Evolutionary conservation across 2,113 vertebrate genomes (phyloP), one percentile per base, ranked within the genome.

Genomic region (Bubo scandiacus): DNA sequence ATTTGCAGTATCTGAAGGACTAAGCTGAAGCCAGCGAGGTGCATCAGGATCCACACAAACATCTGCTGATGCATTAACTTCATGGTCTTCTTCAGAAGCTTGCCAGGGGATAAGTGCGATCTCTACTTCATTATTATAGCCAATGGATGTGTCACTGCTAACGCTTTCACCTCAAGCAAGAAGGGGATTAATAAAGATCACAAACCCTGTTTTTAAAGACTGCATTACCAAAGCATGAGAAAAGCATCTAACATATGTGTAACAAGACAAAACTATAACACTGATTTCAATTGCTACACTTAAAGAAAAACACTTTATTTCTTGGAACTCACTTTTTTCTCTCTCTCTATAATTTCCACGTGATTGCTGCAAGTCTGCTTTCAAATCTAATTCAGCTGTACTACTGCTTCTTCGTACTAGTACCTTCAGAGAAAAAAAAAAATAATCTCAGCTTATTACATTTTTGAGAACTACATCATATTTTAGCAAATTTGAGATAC

Each of bases 21-120:
- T 99, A 88, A 99, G 98, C 27, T 98, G 98, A 68, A 99, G 98
- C 97, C 99, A 99, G 74, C 98, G 99, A 5, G 98, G 98, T 5
- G 98, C 97, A 47, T 98, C 98, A 2, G 98, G 96, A 63, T 99
- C 99, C 14, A 90, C 49, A 9, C 98, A 98, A 27, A 96, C 94
- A 11, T 99, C 99, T 57, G 98, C 97, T 32, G 98, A 96, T 17
- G 98, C 98, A 92, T 94, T 98, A 58, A 98, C 98, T 65, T 99
- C 99, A 9, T 96, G 98, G 57, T 99, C 99, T 8, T 99, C 99
- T 32, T 99, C 99, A 13, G 98, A 97, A 4, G 94, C 93, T 90
- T 98, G 99, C 99, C 99, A 99, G 42, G 98, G 96, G 94, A 93
- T 89, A 49, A 98, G 95, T 1, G 97, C 67, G 1, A 97, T 96